A percentile compares a stretch with the other conserved stretches of the same genome.
Evolutionary conservation across 2,797 vertebrate species (phyloP).

Genomic region (Rhynchotus rufescens): DNA sequence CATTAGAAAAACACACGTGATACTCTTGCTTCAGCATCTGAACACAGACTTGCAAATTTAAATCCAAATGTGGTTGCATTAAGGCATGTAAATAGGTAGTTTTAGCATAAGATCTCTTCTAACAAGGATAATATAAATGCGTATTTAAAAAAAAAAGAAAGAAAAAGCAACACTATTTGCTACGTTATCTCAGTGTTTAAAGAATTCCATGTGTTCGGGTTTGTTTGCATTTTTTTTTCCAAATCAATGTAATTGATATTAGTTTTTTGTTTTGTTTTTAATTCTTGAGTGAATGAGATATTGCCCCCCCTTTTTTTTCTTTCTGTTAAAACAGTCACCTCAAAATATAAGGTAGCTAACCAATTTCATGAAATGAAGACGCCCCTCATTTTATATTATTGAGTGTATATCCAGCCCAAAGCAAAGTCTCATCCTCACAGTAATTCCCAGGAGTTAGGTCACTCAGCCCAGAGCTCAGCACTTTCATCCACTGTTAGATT

Average conservation of each 20-base stretch:
- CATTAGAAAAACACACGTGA: background rate
- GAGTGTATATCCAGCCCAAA: background rate
- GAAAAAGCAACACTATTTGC: background rate
- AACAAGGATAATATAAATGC: background rate
- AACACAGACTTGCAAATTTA: background rate
- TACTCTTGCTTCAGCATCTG: background rate
- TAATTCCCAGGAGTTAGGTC: background rate
- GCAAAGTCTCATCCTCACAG: background rate
- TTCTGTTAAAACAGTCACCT: background rate
- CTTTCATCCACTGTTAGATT: background rate
- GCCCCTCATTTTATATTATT: background rate
- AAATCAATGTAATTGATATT: background rate
- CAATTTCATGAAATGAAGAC: background rate
- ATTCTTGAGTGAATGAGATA: background rate
- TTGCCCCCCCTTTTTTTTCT: background rate
- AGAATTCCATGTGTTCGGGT: background rate
- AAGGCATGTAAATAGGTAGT: constrained; percentile 2
- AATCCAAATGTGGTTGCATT: background rate
- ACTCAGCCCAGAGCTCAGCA: background rate
- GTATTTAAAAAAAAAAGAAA: background rate
- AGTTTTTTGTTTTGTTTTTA: background rate
- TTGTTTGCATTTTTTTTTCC: constrained; percentile 3
- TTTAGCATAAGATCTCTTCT: background rate
- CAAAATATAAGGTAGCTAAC: background rate
- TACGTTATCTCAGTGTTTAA: background rate